Evolutionary conservation across 1,140 invertebrate genomes (phyloP).

Genomic region (Brachionus koreanus): DNA sequence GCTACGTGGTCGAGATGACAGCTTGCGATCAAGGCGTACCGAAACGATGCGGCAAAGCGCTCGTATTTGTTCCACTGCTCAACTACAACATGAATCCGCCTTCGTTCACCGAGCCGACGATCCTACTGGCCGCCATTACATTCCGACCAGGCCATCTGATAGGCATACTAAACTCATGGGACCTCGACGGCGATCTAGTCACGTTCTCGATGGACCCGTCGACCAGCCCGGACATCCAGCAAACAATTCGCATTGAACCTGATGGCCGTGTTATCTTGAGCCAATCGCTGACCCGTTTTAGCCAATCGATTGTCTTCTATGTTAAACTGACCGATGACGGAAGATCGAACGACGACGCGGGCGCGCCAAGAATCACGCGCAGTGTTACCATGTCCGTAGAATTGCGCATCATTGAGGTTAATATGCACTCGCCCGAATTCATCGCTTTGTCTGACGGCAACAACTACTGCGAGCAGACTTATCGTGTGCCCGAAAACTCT

Average conservation of each 20-base stretch:
- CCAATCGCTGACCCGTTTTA: neutral
- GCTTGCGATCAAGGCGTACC: conserved; percentile 23
- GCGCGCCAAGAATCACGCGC: neutral
- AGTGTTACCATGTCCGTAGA: neutral
- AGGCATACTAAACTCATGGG: conserved; percentile 27
- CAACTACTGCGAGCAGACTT: conserved; percentile 35
- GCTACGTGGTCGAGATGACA: conserved; percentile 23
- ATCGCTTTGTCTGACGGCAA: neutral
- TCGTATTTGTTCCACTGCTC: conserved; percentile 16
- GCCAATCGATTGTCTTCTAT: neutral
- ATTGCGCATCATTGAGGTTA: conserved; percentile 19
- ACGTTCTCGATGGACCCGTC: neutral
- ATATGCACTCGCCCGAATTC: conserved; percentile 37
- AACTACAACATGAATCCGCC: conserved; percentile 32
- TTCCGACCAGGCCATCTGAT: neutral
- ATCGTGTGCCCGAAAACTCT: neutral
- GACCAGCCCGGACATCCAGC: neutral
- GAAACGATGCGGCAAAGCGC: conserved; percentile 6
- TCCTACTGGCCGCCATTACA: conserved; percentile 2
- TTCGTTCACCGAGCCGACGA: neutral
- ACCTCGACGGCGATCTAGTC: conserved; percentile 21
- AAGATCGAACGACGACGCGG: neutral
- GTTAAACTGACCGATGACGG: conserved; percentile 29
- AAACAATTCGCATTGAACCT: neutral
- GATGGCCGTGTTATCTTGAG: conserved; percentile 3